Evolutionary conservation across 2,797 vertebrate species (phyloP).

Genomic region (Hipposideros larvatus): DNA sequence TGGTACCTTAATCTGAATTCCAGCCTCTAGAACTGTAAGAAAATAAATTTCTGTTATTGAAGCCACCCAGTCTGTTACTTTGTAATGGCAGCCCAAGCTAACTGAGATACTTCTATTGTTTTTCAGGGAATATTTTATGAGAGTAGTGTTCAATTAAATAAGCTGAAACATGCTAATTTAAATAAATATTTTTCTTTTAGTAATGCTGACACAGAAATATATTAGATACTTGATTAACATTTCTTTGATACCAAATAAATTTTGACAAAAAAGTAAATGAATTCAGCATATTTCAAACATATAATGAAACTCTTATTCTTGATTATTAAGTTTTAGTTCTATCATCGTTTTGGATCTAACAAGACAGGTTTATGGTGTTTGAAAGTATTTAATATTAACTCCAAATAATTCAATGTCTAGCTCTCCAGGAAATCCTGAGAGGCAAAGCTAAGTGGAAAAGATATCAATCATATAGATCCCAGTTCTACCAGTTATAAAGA

Average conservation of each 20-base stretch:
- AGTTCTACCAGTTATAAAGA: background rate
- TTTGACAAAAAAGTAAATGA: background rate
- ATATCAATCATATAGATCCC: background rate
- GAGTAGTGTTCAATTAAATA: background rate
- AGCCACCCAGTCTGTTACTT: background rate
- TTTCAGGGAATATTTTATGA: constrained; percentile 9
- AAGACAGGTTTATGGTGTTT: background rate
- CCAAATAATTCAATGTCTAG: background rate
- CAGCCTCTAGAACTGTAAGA: background rate
- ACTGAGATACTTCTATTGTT: background rate
- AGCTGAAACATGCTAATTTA: background rate
- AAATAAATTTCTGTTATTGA: background rate
- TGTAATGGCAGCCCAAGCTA: background rate
- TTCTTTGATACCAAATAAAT: background rate
- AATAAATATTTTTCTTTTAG: constrained; percentile 23
- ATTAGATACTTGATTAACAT: background rate
- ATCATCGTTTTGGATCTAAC: background rate
- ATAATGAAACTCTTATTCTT: background rate
- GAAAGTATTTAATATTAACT: background rate
- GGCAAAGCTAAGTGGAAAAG: background rate
- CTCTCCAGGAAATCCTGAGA: background rate
- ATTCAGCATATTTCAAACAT: constrained; percentile 35
- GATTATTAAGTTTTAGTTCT: constrained; percentile 10
- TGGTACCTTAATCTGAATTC: background rate
- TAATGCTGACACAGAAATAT: background rate